Percentiles rank a stretch among this genome's conserved stretches.
These are phyloP conservation scores for Lanius ludovicianus DNA, from an alignment of 2,113 vertebrate species.

Conservation along the genomic window DNA sequence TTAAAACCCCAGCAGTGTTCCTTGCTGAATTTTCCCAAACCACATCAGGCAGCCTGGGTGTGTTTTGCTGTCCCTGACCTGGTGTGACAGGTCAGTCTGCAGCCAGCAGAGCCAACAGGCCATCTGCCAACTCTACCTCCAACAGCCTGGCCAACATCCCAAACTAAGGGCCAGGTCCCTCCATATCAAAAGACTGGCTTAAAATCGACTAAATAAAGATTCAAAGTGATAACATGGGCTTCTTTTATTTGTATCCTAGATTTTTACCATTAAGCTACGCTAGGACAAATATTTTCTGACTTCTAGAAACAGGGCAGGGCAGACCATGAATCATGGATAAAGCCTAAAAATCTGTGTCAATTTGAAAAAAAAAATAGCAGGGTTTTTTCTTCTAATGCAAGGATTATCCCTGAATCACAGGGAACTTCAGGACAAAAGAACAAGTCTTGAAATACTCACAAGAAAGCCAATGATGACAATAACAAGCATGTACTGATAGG, in stretches of 20 bases:
- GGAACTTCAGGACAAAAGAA: neutral
- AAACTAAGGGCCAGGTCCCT: neutral
- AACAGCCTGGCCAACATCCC: neutral
- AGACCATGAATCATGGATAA: neutral
- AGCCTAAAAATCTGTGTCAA: neutral
- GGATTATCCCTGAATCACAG: neutral
- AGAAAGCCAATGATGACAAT: neutral
- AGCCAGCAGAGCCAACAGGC: neutral
- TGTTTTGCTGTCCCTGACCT: neutral
- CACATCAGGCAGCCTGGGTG: neutral
- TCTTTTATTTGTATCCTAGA: neutral
- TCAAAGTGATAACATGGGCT: neutral
- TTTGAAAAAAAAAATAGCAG: neutral
- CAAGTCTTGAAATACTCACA: neutral
- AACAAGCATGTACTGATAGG: neutral
- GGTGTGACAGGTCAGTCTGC: neutral
- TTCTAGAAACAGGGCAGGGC: neutral
- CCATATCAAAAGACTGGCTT: neutral
- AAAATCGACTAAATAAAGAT: neutral
- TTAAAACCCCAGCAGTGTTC: neutral
- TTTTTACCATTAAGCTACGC: neutral
- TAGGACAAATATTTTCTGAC: neutral
- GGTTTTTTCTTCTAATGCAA: neutral
- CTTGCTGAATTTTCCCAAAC: neutral
- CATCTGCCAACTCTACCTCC: neutral